Evolutionary conservation across 2,888 invertebrate species (phyloP).

Genomic region (Dasysyrphus albostriatus): DNA sequence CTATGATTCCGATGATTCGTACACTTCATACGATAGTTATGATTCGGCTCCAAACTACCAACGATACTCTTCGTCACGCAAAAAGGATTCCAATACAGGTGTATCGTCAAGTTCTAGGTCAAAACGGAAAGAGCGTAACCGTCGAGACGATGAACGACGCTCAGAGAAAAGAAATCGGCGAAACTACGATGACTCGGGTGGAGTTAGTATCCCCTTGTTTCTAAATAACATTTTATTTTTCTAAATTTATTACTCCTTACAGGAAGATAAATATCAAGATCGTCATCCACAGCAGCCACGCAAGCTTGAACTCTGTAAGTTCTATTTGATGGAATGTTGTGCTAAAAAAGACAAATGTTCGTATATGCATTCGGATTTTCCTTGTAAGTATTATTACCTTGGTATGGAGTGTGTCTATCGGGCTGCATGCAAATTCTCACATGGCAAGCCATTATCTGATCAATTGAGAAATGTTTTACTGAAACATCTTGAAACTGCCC

Average conservation of each 20-base stretch:
- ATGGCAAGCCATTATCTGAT: slow-evolving; percentile 93
- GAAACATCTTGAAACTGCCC: slow-evolving; percentile 94
- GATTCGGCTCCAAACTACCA: slow-evolving; percentile 84
- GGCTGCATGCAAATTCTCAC: slow-evolving; percentile 97
- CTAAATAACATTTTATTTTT: background rate
- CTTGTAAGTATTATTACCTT: slow-evolving; percentile 98
- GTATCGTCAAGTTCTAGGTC: slow-evolving; percentile 84
- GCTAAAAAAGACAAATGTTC: slow-evolving; percentile 96
- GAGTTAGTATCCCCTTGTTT: slow-evolving; percentile 81
- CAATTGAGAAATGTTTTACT: slow-evolving; percentile 87
- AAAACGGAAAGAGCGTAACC: slow-evolving; percentile 80
- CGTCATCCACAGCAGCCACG: slow-evolving; percentile 95
- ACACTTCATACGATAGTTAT: slow-evolving; percentile 85
- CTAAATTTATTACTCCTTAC: too few species aligned
- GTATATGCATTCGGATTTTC: slow-evolving; percentile 98
- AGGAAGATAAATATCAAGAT: slow-evolving; percentile 83
- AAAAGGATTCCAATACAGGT: slow-evolving; percentile 81
- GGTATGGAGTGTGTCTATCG: slow-evolving; percentile 93
- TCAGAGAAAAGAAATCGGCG: slow-evolving; percentile 82
- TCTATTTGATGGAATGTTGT: slow-evolving; percentile 97
- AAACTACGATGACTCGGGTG: slow-evolving; percentile 83
- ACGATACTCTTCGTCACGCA: slow-evolving; percentile 84
- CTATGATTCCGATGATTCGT: slow-evolving; percentile 86
- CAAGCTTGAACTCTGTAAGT: slow-evolving; percentile 97
- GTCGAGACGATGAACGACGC: slow-evolving; percentile 65